These are phyloP conservation scores for Lithobius niger DNA, from an alignment of 1,140 invertebrate species.

Conservation along the genomic window DNA sequence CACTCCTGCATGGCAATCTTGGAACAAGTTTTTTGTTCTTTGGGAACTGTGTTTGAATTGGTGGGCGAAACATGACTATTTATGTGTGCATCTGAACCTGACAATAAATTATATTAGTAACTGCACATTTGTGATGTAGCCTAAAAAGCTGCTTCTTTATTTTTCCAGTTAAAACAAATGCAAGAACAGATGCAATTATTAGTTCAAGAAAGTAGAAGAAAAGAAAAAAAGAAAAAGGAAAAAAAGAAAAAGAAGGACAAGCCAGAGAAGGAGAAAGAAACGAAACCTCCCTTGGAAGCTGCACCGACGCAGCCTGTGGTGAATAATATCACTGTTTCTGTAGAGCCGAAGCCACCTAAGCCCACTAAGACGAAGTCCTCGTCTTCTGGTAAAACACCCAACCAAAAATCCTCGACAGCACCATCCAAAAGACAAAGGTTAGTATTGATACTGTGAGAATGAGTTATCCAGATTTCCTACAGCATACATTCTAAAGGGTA, in stretches of 20 bases:
- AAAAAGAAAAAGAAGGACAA: constrained; percentile 31
- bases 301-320: not conserved
- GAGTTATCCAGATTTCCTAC: no score
- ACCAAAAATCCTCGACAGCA: constrained; percentile 8
- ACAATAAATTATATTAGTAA: no score
- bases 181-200: constrained; percentile 74
- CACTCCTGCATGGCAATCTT: no score
- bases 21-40: no score
- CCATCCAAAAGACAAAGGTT: constrained; percentile 24
- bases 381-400: constrained; percentile 9
- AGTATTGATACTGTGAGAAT: no score
- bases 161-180: constrained; percentile 52
- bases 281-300: constrained; percentile 7
- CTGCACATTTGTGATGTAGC: no score
- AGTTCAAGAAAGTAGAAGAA: constrained; percentile 65
- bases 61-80: no score
- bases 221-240: constrained; percentile 60
- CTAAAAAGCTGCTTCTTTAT: no score
- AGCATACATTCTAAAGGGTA: no score
- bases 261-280: constrained; percentile 25
- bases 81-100: no score
- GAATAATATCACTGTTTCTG: constrained; percentile 5
- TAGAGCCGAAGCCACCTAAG: constrained; percentile 7
- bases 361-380: constrained; percentile 10
- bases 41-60: no score